These are phyloP conservation scores for Lobophora halterata DNA, from an alignment of 2,888 invertebrate species.

Conservation along the genomic window DNA sequence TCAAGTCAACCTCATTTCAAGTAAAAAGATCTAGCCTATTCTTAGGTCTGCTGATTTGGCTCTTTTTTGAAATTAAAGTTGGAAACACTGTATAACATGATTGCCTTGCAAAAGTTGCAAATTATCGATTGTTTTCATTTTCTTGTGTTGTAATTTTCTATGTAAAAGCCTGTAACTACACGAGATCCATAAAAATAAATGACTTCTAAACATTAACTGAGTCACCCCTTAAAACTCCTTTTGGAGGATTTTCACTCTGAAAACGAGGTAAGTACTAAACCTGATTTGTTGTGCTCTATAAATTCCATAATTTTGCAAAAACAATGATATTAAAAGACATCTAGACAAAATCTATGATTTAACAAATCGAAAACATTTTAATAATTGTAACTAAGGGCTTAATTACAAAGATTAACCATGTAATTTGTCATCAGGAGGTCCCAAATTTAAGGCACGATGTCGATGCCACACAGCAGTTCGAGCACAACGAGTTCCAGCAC, in stretches of 20 bases:
- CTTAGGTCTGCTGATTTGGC: no score
- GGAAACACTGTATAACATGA: no score
- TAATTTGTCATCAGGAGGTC: constrained; percentile 14
- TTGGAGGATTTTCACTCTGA: neutral
- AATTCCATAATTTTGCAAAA: no score
- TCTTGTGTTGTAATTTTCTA: constrained; percentile 6
- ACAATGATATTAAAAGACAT: no score
- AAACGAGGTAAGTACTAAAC: constrained; percentile 8
- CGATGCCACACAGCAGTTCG: constrained; percentile 77
- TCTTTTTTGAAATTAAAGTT: no score
- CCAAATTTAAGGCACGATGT: constrained; percentile 47
- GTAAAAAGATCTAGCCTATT: no score
- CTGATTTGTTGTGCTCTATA: constrained; percentile 1
- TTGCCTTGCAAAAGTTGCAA: no score
- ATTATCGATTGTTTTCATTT: constrained; percentile 22
- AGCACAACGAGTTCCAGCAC: constrained; percentile 74
- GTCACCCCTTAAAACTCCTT: constrained; percentile 1
- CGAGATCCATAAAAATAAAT: neutral
- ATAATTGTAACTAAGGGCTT: no score
- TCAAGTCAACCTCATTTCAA: no score
- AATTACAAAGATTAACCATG: neutral
- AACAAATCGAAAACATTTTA: no score
- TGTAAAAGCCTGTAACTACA: constrained; percentile 1
- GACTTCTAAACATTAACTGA: neutral
- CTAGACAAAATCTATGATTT: no score